These are phyloP conservation scores for Sarcophaga peregrina DNA, from an alignment of 1,140 invertebrate species.

Conservation along the genomic window DNA sequence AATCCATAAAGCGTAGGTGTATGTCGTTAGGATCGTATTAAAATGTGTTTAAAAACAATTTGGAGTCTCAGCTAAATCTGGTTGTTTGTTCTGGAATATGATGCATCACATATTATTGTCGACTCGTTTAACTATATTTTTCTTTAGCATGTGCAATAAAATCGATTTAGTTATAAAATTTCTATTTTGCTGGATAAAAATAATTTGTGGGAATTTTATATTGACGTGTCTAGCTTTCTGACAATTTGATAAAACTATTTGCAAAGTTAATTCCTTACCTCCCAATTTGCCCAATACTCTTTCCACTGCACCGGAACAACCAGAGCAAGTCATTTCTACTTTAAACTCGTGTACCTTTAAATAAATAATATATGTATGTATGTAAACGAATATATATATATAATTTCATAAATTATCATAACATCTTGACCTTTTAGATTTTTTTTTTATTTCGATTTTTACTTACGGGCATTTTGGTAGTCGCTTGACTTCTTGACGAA, in stretches of 20 bases:
- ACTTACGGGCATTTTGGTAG: slow-evolving; percentile 58
- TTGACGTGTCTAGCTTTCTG: background rate
- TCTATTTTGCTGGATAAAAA: too few relatives aligned
- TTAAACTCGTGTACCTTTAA: slow-evolving; percentile 80
- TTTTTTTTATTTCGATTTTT: background rate
- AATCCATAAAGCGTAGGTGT: too few relatives aligned
- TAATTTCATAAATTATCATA: background rate
- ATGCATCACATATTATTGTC: too few relatives aligned
- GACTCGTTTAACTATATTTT: too few relatives aligned
- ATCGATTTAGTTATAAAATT: too few relatives aligned
- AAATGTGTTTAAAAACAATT: too few relatives aligned
- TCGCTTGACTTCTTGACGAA: slow-evolving; percentile 52
- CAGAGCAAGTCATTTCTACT: slow-evolving; percentile 91
- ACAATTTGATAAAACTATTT: slow-evolving; percentile 31
- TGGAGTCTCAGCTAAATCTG: too few relatives aligned
- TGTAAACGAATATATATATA: background rate
- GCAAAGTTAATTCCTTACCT: slow-evolving; percentile 66
- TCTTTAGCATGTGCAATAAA: too few relatives aligned
- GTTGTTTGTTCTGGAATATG: too few relatives aligned
- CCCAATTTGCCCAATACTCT: slow-evolving; percentile 81
- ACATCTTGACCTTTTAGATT: background rate
- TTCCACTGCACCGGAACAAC: slow-evolving; percentile 85
- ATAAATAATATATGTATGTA: background rate
- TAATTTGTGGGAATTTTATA: background rate
- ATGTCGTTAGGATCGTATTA: too few relatives aligned